Evolutionary conservation across 2,888 invertebrate genomes (phyloP).

Genomic region (Nemoura dubitans): DNA sequence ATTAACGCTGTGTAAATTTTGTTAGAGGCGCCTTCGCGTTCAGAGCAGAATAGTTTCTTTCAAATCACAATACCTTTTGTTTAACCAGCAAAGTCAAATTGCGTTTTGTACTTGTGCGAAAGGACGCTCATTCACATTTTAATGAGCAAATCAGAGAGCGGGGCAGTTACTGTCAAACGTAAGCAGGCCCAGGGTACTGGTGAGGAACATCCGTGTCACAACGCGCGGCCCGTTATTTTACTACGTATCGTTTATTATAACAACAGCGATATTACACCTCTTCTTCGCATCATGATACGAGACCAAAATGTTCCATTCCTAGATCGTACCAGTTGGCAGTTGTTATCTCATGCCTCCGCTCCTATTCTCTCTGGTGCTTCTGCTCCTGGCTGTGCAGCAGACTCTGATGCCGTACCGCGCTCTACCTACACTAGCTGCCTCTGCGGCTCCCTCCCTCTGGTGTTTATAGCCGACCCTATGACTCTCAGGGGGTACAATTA

Average conservation of each 20-base stretch:
- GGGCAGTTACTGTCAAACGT: neutral
- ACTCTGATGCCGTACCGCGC: neutral
- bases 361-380: neutral
- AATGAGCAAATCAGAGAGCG: neutral
- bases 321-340: neutral
- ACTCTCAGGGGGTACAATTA: slow-evolving; percentile 35
- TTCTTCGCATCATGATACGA: neutral
- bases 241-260: neutral
- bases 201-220: neutral
- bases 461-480: slow-evolving; percentile 30
- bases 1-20: too few species aligned
- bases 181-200: neutral
- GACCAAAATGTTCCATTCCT: slow-evolving; percentile 5
- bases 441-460: neutral
- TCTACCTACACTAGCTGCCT: neutral
- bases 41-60: too few species aligned
- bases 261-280: neutral
- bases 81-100: neutral
- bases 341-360: neutral
- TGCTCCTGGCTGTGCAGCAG: too few species aligned
- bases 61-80: neutral
- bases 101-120: neutral
- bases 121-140: neutral
- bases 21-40: too few species aligned
- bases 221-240: neutral